Conservation (phyloP, 2,888 invertebrate species). For the Trachelus iudaicus region DNA sequence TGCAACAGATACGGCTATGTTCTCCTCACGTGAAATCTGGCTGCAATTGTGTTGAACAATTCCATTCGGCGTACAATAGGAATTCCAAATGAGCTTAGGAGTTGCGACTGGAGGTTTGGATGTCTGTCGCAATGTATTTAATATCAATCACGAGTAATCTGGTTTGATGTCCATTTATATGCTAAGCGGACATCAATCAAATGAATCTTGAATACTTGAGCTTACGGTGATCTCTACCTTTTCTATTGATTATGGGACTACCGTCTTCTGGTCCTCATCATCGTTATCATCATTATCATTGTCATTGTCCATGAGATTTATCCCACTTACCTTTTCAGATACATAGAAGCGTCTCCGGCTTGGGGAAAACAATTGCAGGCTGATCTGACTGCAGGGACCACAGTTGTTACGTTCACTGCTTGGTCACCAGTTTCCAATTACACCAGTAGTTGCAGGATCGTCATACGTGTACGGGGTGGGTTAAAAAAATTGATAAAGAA, state of each 20-base stretch:
- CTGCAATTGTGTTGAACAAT: constrained; percentile 28
- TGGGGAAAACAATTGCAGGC: constrained; percentile 74
- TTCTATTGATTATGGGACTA: not conserved
- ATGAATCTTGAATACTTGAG: constrained; percentile 6
- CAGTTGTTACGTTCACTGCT: constrained; percentile 72
- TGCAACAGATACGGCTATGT: not conserved
- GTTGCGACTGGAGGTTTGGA: constrained; percentile 10
- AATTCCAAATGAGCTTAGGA: constrained; percentile 43
- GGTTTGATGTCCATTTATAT: constrained; percentile 25
- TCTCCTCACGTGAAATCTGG: not conserved
- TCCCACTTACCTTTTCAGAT: constrained; percentile 59
- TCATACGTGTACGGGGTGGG: constrained; percentile 70
- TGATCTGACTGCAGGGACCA: constrained; percentile 71
- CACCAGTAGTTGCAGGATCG: constrained; percentile 71
- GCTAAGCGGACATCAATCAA: constrained; percentile 29
- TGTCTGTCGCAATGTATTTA: constrained; percentile 21
- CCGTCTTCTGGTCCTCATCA: not conserved
- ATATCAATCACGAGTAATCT: constrained; percentile 25
- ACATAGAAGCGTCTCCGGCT: constrained; percentile 71
- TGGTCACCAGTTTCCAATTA: constrained; percentile 69
- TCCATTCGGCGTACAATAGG: constrained; percentile 31
- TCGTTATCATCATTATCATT: not conserved
- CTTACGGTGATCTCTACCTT: constrained; percentile 1
- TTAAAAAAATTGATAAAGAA: not conserved
- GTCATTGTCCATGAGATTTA: not conserved